Conservation (phyloP, 2,797 vertebrate species). For the Peromyscus nudipes region DNA sequence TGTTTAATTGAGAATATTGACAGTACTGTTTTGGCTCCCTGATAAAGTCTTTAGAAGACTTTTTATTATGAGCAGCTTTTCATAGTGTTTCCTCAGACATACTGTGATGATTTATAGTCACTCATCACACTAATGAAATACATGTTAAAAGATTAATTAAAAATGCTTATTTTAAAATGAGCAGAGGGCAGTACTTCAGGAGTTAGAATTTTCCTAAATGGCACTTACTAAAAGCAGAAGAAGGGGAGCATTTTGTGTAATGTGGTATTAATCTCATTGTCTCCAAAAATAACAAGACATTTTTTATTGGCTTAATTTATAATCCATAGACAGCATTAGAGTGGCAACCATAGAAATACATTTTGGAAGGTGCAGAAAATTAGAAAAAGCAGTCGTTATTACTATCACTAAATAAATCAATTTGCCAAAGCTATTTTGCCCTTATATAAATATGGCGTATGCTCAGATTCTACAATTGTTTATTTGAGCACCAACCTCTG, state of each 20-base stretch:
- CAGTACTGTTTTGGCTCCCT: conserved; percentile 54
- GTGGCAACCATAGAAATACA: conserved; percentile 24
- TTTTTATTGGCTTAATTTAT: conserved; percentile 57
- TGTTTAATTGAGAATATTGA: conserved; percentile 61
- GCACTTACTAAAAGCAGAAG: conserved; percentile 27
- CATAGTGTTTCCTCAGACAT: conserved; percentile 57
- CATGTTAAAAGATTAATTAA: conserved; percentile 70
- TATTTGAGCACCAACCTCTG: not conserved
- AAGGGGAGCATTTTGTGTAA: not conserved
- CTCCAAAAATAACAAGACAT: conserved; percentile 13
- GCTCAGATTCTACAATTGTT: conserved; percentile 16
- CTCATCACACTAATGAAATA: conserved; percentile 72
- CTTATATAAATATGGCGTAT: not conserved
- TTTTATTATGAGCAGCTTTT: conserved; percentile 55
- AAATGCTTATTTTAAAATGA: conserved; percentile 64
- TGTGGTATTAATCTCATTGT: conserved; percentile 40
- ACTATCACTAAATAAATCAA: not conserved
- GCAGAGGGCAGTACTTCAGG: conserved; percentile 49
- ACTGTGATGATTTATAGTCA: conserved; percentile 67
- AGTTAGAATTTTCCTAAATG: conserved; percentile 55
- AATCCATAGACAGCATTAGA: conserved; percentile 15
- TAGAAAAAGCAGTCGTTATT: conserved; percentile 27
- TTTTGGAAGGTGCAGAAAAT: not conserved
- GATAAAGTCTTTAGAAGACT: conserved; percentile 51
- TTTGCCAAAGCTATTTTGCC: not conserved